Evolutionary conservation across 2,888 invertebrate genomes (phyloP).

Genomic region (Elysia crispata): DNA sequence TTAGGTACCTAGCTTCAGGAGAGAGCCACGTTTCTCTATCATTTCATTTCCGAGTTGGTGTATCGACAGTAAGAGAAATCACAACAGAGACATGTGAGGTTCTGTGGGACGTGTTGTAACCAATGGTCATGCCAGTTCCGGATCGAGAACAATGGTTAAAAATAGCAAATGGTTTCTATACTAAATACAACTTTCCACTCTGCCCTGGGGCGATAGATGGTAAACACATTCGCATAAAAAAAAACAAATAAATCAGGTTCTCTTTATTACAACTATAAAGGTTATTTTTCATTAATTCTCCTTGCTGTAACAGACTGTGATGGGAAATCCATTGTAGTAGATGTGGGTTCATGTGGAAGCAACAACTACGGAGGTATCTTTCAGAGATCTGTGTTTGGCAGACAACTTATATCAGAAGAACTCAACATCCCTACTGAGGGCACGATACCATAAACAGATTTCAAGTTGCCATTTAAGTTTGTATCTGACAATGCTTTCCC

Average conservation of each 20-base stretch:
- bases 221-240: constrained; percentile 28
- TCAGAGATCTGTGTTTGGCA: constrained; percentile 23
- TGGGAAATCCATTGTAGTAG: constrained; percentile 46
- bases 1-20: too few relatives aligned
- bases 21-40: too few relatives aligned
- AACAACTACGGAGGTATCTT: constrained; percentile 11
- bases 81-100: constrained; percentile 17
- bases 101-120: not conserved
- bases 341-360: too few relatives aligned
- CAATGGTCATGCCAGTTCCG: constrained; percentile 20
- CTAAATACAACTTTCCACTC: constrained; percentile 34
- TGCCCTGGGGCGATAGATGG: constrained; percentile 43
- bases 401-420: constrained; percentile 27
- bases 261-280: constrained; percentile 48
- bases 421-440: constrained; percentile 19
- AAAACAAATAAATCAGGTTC: constrained; percentile 35
- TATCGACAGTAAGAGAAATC: constrained; percentile 27
- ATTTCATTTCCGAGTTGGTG: too few relatives aligned
- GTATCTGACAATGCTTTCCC: constrained; percentile 7
- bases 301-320: constrained; percentile 41
- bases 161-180: constrained; percentile 21
- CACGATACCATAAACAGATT: constrained; percentile 9
- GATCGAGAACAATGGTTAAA: constrained; percentile 19
- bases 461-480: constrained; percentile 20
- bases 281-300: constrained; percentile 32